Conservation (phyloP, 2,113 vertebrate species). For the Bujurquina vittata region DNA sequence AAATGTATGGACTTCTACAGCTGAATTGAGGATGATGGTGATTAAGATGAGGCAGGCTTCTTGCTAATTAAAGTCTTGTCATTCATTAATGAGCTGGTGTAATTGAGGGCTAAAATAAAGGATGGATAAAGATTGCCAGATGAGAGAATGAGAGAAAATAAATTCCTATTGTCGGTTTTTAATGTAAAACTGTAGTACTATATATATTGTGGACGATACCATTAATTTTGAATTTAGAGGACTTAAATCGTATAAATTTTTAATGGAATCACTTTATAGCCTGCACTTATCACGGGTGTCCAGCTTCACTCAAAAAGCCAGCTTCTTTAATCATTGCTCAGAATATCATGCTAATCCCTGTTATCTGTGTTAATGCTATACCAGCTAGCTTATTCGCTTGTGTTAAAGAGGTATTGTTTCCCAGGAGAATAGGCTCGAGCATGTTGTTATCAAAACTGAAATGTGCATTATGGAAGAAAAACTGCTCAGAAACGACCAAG, state of each 20-base stretch:
- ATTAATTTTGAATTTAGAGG: neutral
- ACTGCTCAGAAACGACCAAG: neutral
- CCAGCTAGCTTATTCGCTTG: conserved; percentile 10
- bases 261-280: neutral
- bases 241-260: conserved; percentile 10
- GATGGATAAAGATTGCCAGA: conserved; percentile 2
- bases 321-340: conserved; percentile 15
- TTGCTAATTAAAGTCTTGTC: conserved; percentile 67
- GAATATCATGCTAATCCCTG: conserved; percentile 40
- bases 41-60: conserved; percentile 52
- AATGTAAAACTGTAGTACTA: neutral
- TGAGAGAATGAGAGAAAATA: conserved; percentile 10
- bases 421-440: neutral
- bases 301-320: conserved; percentile 28
- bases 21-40: conserved; percentile 44
- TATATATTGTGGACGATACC: neutral
- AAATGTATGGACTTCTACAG: conserved; percentile 14
- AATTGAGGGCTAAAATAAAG: conserved; percentile 55
- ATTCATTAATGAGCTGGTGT: conserved; percentile 60
- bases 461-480: neutral
- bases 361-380: conserved; percentile 21
- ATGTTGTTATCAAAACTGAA: neutral
- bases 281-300: conserved; percentile 28
- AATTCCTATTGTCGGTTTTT: conserved; percentile 1
- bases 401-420: conserved; percentile 35